Evolutionary conservation across 2,797 vertebrate species (phyloP), one percentile per base, ranked within the genome.

Genomic region (Intellagama lesueurii): DNA sequence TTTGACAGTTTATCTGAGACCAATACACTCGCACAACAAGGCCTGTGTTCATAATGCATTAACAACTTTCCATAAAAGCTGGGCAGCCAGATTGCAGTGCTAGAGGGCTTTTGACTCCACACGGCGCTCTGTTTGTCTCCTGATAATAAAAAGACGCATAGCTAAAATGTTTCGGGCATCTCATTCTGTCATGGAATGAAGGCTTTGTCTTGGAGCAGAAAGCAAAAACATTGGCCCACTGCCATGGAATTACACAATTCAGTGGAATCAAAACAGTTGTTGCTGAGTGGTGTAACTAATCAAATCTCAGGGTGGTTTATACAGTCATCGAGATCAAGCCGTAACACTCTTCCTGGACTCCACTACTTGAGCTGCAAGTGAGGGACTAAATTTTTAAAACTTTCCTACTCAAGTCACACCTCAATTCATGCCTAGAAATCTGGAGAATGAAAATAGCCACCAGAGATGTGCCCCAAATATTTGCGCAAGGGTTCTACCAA

Each of bases 71-170:
- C 44, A 80, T 19, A 88, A 83, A 32, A n/a, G 2, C 7, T 16
- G 56, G 68, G n/a, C 30, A 87, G 86, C 24, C 89, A 86, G 52
- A 5, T 1, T 26, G 1, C 80, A 44, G 66, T 60, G 86, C 52
- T 91, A 26, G 70, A 86, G 78, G 60, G 78, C 1, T 49, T 28
- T 2, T 88, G 93, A 85, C 84, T 85, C 24, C 0, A 4, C 0
- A 0, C 17, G 0, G 14, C 86, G 75, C 22, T 85, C 82, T 88
- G 77, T 85, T 87, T 90, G 69, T 76, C 86, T 88, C 77, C 80
- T 85, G 68, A 88, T 75, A 88, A 81, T 90, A 85, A 88, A 88
- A 89, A 85, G 68, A 81, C 75, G 60, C 77, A 85, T 47, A 84
- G 64, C 32, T 80, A 76, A 73, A 90, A 79, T 69, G 68, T 80